Evolutionary conservation across 2,888 invertebrate genomes (phyloP).

Genomic region (Branchipolynoe longqiensis): DNA sequence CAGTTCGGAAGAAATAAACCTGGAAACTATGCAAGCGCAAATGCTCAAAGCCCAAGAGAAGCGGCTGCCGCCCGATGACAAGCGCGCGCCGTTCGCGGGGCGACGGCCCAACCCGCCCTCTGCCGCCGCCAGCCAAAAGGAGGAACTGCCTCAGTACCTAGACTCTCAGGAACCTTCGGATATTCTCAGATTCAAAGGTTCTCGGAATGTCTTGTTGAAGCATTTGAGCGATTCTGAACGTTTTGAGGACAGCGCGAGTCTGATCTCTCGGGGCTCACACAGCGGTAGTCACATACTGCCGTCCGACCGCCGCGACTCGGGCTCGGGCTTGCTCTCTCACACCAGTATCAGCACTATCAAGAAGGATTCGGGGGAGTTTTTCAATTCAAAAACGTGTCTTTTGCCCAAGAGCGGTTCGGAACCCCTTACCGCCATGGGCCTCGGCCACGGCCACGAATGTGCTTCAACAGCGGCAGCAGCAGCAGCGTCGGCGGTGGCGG

Average conservation of each 20-base stretch:
- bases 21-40: constrained; percentile 61
- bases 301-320: constrained; percentile 47
- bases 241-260: constrained; percentile 50
- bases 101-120: constrained; percentile 49
- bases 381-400: constrained; percentile 61
- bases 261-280: constrained; percentile 53
- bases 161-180: constrained; percentile 31
- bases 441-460: neutral
- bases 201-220: constrained; percentile 58
- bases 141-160: constrained; percentile 16
- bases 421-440: constrained; percentile 15
- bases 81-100: constrained; percentile 5
- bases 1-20: constrained; percentile 56
- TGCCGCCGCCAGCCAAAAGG: constrained; percentile 60
- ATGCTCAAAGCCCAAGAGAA: constrained; percentile 61
- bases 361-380: constrained; percentile 54
- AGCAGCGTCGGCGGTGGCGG: too few species aligned
- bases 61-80: constrained; percentile 29
- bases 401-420: constrained; percentile 58
- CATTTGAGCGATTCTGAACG: constrained; percentile 57
- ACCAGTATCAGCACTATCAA: constrained; percentile 53
- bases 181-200: constrained; percentile 48
- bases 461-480: too few species aligned
- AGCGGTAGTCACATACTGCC: constrained; percentile 53
- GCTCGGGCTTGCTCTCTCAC: constrained; percentile 39